Evolutionary conservation across 2,888 invertebrate species (phyloP), one percentile per base, ranked within the genome.

Genomic region (Cheilosia soror): DNA sequence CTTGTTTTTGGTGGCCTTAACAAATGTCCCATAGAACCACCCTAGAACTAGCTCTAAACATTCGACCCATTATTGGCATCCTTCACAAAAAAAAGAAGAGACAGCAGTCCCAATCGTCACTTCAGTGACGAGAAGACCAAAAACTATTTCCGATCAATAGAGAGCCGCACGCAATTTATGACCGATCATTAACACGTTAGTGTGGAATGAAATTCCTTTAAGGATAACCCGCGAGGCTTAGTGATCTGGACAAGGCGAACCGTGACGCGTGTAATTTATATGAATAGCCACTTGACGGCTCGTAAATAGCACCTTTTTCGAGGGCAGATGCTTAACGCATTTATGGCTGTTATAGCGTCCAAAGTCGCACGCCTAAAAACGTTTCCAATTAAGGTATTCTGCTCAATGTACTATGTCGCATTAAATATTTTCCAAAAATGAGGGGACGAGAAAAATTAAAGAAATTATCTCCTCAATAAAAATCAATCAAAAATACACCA

Each of bases 211-310:
- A 77, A 77, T 60, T 15, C 15, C 51, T 53, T 57, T 42, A 62
- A 78, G 82, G 71, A 29, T 60, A 47, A 7, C 63, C 27, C 78
- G 55, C 68, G 62, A 65, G 9, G 40, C 20, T 65, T 58, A 44
- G 42, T 71, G 76, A 72, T 66, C 60, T 31, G 72, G 31, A 53
- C 85, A 85, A 85, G 76, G 80, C 81, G 85, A 62, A 57, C 57
- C 72, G 55, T 76, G 85, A 85, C 44, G 66, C 85, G 76, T 85
- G 85, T 81, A 85, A 85, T 81, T 81, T 63, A 49, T 77, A 20
- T 66, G 72, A 77, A 80, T 76, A 80, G 66, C 81, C 85, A 81
- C 72, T 85, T 80, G 76, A 62, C 76, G 71, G 84, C 37, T 72
- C 81, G 40, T 81, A 77, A 76, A 76, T 68, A 77, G 65, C 85